Conservation (phyloP, 2,113 vertebrate genomes). For the Sciurus niger region DNA sequence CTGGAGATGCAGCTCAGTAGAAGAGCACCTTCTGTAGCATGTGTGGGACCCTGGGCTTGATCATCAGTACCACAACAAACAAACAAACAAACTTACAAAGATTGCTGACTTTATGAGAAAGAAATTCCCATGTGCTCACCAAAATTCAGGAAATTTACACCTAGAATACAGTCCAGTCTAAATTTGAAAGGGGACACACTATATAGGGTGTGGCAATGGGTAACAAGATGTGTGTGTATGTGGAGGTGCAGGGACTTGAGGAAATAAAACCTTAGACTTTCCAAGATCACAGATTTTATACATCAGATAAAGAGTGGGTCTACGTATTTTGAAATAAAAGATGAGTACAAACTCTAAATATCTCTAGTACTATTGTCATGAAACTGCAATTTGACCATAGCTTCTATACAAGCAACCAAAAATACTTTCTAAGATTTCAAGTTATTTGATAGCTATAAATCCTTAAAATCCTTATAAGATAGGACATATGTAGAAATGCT, state of each 20-base stretch:
- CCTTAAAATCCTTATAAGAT: constrained; percentile 11
- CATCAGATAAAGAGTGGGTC: neutral
- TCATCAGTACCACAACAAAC: neutral
- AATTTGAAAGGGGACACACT: neutral
- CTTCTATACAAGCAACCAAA: constrained; percentile 32
- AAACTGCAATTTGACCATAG: constrained; percentile 50
- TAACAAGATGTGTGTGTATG: fast-evolving
- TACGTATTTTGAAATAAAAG: neutral
- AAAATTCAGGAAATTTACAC: constrained; percentile 11
- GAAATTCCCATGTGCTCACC: neutral
- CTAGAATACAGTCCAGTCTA: neutral
- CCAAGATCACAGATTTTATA: neutral
- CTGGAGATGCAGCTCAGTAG: fast-evolving
- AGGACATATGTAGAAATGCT: neutral
- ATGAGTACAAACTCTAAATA: neutral
- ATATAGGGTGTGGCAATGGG: neutral
- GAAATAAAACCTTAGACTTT: neutral
- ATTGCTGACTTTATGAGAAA: neutral
- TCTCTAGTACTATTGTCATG: neutral
- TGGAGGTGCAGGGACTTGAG: neutral
- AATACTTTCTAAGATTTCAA: constrained; percentile 71
- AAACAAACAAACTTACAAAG: neutral
- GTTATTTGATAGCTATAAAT: constrained; percentile 68
- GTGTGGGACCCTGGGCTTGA: neutral
- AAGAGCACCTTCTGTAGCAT: neutral